Percentiles rank a stretch among this genome's conserved stretches.
Evolutionary conservation across 2,888 invertebrate species (phyloP).

Genomic region (Callimorpha dominula): DNA sequence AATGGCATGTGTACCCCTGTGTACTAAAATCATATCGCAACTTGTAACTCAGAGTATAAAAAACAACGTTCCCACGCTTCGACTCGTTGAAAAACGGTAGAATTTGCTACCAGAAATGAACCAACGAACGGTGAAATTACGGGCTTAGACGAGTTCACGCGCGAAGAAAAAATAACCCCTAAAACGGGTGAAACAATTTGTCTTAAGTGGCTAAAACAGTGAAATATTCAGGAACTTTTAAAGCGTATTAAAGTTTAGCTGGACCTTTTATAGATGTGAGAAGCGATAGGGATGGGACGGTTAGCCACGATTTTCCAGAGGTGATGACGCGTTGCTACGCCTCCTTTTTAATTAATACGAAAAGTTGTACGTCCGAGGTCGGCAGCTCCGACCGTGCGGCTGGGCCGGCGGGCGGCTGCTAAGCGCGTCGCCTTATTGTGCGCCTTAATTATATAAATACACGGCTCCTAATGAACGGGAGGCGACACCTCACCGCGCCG

Average conservation of each 20-base stretch:
- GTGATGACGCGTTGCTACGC: slow-evolving; percentile 63
- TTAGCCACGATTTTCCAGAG: slow-evolving; percentile 57
- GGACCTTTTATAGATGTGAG: slow-evolving; percentile 63
- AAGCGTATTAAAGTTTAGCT: slow-evolving; percentile 76
- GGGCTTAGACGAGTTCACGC: slow-evolving; percentile 48
- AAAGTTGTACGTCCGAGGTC: slow-evolving; percentile 63
- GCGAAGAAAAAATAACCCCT: slow-evolving; percentile 63
- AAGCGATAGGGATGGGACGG: slow-evolving; percentile 59
- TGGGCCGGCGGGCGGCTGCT: slow-evolving; percentile 21
- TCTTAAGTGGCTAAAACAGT: slow-evolving; percentile 80
- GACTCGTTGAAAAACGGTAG: slow-evolving; percentile 49
- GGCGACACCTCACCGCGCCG: slow-evolving; percentile 61
- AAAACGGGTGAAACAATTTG: slow-evolving; percentile 74
- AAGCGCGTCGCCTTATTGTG: slow-evolving; percentile 61
- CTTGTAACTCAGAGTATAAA: slow-evolving; percentile 22
- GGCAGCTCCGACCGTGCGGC: slow-evolving; percentile 20
- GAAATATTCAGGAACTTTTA: slow-evolving; percentile 81
- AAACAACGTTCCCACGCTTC: slow-evolving; percentile 24
- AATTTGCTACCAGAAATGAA: slow-evolving; percentile 49
- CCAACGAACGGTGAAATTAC: slow-evolving; percentile 78
- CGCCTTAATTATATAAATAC: slow-evolving; percentile 63
- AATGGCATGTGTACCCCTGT: slow-evolving; percentile 5
- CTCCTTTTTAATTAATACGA: slow-evolving; percentile 76
- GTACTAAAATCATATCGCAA: slow-evolving; percentile 30
- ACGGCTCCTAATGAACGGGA: slow-evolving; percentile 64